Base-by-base conservation (phyloP, 2,797 vertebrate species). In the Leuciscus waleckii region DNA sequence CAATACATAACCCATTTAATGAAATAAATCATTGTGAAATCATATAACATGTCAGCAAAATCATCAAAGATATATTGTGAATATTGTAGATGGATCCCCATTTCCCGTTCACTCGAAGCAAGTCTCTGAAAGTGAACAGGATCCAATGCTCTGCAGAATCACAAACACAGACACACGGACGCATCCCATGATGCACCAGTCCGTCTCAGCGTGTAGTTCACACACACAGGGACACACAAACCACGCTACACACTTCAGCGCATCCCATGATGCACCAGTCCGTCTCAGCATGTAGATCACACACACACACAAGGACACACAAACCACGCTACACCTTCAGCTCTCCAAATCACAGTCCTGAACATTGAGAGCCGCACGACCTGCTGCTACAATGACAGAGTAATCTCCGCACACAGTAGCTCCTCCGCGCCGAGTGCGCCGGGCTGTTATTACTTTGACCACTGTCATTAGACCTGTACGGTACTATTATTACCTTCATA, bases 401-500 rank as follows among this genome's bases (percentile, higher is more conserved):
- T 90, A 87, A 88, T 90, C 86, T 88, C 75, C 73, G 43, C 63
- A 83, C 73, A 63, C 41, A 86, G 79, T 80, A 86, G 83, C 58
- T 69, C 67, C 78, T 85, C 85, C 32, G 29, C 29, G 10, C 37
- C 17, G n/a, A 79, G 83, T 83, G 78, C 17, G 46, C 88, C 81
- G 89, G 91, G 88, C 92, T 91, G 87, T 89, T 87, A 77, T 87
- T 89, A 90, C 92, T 92, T 87, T 84, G 89, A 93, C 91, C 90
- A 85, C 91, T 92, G 88, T 93, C 94, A 94, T 95, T 94, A 93
- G 86, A 87, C 82, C 26, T 39, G 83, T 85, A 90, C 80, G 90
- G 90, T 89, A 90, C 92, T 92, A 91, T 93, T 93, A 93, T 93
- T 91, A 91, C 91, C 88, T 89, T 90, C 90, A 92, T 93, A 92